Conservation (phyloP, 2,113 vertebrate genomes). For the Neofelis nebulosa region DNA sequence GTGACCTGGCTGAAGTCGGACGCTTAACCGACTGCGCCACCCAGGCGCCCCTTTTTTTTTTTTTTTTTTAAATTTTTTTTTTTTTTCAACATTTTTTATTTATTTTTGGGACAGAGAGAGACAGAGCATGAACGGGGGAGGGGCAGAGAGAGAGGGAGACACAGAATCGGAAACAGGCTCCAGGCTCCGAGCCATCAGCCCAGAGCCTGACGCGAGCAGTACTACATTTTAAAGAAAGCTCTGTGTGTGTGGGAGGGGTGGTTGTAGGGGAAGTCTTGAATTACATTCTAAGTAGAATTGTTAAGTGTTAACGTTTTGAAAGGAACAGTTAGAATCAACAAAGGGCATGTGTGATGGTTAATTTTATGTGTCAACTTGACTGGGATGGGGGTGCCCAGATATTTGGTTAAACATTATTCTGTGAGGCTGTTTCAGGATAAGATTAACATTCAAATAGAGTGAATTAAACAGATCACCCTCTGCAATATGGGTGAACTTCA, state of each 20-base stretch:
- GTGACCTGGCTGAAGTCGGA: no score
- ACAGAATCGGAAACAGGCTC: no score
- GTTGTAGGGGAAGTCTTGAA: not conserved
- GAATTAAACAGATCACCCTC: not conserved
- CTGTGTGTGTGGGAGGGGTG: not conserved
- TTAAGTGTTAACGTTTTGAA: not conserved
- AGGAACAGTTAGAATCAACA: not conserved
- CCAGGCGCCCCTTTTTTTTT: no score
- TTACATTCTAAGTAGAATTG: not conserved
- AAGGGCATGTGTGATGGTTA: not conserved
- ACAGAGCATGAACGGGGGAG: no score
- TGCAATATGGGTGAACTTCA: not conserved
- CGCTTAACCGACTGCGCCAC: no score
- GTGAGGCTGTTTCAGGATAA: not conserved
- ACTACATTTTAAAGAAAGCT: conserved; percentile 23
- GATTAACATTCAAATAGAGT: not conserved
- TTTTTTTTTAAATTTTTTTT: no score
- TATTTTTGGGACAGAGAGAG: no score
- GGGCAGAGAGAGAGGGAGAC: no score
- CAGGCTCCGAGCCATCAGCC: no score
- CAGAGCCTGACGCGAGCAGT: no score
- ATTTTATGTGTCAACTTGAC: not conserved
- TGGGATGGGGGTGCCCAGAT: not conserved
- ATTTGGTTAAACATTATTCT: not conserved
- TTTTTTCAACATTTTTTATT: no score